Evolutionary conservation across 2,888 invertebrate species (phyloP), one percentile per base, ranked within the genome.

Genomic region (Synergus gifuensis): DNA sequence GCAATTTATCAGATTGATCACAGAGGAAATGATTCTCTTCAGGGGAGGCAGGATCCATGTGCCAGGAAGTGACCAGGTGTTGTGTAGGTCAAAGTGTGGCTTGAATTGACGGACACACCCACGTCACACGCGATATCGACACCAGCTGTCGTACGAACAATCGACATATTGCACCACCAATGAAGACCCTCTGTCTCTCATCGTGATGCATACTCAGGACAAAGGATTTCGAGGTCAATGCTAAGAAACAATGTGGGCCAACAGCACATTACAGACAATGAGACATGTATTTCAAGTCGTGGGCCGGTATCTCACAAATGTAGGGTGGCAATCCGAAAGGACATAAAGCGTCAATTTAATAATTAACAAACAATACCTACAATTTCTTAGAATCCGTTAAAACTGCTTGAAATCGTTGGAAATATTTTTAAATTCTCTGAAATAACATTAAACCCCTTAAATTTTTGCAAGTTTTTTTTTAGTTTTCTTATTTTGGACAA

Each of bases 1-100:
- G 85, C 85, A 87, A 87, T 89, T 88, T 87, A 88, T 87, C 87
- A 86, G 87, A 86, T 87, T 88, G 88, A 88, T 88, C 87, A 85
- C 81, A 83, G 84, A 86, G 87, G 86, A 88, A 87, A 83, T 84
- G 87, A 87, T 87, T 86, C 86, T 83, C 85, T 83, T 62, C 81
- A 80, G 82, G 78, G 77, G 84, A 79, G 83, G 81, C 77, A 67
- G 76, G 67, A 80, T 79, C 78, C 73, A 77, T 81, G 67, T 78
- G 79, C 49, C 82, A 78, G 82, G 79, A 83, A 80, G 81, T 80
- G 77, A 78, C 81, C 83, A 82, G 82, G 79, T 83, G 82, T 81
- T 79, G 78, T 76, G 69, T 69, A 67, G 81, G 63, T 73, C 73
- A 77, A 67, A 46, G 49, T 36, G 76, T 40, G 40, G 66, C 40